These are phyloP conservation scores for Volucella inflata DNA, from an alignment of 2,888 invertebrate species.

Conservation along the genomic window DNA sequence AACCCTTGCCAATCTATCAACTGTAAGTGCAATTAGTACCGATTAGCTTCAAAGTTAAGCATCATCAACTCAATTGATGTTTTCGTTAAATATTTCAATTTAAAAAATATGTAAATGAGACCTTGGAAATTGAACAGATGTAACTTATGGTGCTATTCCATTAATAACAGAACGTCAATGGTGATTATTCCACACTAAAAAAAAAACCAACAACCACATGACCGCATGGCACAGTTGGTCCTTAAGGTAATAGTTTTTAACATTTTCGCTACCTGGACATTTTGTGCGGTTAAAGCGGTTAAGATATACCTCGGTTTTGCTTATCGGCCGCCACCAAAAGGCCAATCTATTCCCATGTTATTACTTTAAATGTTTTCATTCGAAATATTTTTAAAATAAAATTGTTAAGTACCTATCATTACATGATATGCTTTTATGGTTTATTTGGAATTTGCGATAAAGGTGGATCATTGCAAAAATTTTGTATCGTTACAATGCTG, in stretches of 20 bases:
- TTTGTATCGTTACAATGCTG: no score
- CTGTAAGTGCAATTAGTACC: slow-evolving; percentile 19
- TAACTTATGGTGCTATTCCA: neutral
- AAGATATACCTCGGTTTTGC: no score
- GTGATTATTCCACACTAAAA: slow-evolving; percentile 11
- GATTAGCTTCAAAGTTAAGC: slow-evolving; percentile 16
- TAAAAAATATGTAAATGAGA: slow-evolving; percentile 5
- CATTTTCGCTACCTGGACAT: no score
- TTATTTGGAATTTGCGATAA: no score
- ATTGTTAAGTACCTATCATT: no score
- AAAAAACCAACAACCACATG: neutral
- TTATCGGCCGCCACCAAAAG: no score
- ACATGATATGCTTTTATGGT: no score
- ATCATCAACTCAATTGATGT: slow-evolving; percentile 30
- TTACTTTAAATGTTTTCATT: no score
- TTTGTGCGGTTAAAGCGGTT: no score
- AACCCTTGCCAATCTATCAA: slow-evolving; percentile 18
- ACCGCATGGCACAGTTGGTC: slow-evolving; percentile 2
- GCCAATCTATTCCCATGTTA: no score
- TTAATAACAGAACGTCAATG: neutral
- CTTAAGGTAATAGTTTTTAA: neutral
- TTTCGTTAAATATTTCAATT: neutral
- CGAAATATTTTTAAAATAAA: no score
- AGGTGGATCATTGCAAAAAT: no score
- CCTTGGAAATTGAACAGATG: neutral